Base-by-base conservation (phyloP, 1,140 invertebrate genomes). In the Lepidurus arcticus region DNA sequence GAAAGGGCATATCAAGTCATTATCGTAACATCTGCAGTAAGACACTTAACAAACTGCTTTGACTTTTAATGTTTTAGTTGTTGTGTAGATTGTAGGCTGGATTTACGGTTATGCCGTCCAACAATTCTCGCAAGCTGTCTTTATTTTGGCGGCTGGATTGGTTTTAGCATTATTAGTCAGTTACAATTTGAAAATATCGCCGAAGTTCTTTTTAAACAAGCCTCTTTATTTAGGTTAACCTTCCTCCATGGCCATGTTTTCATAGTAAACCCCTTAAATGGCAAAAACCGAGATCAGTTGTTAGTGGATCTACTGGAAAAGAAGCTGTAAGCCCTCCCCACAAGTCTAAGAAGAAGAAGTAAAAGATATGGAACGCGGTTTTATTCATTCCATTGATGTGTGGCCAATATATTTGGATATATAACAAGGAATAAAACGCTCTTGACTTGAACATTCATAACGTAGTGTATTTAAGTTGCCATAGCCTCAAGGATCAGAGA, bases 101-200 rank as follows among this genome's bases (percentile, higher is more conserved):
- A 65, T 65, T 7, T 65, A 65, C 13, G 53, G 53, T 16, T 65
- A 65, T 21, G 21, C 8, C 21, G 53, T 65, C n/a, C 53, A 65
- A 21, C 53, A 65, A 65, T 65, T 65, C 53, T 65, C 53, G 1
- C 53, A 65, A n/a, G 53, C 53, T 13, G 53, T 16, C 16, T 65
- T 65, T 21, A 21, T 65, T 1, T 65, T 65, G 53, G 53, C 53
- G 6, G 53, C 16, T 65, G 53, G 53, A 65, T 65, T 65, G 53
- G 53, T 65, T 65, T 65, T 65, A 65, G 53, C 53, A 11, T 65
- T 65, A 65, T 65, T 65, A 65, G 53, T 65, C 21, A 9, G 53
- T 65, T 65, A 65, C 0, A 21, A 5, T n/a, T 65, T 13, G 8
- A 65, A n/a, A 65, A n/a, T 7, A 65, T 65, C 21, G 13, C 8